These are phyloP conservation scores for Margarornis squamiger DNA, from an alignment of 2,797 vertebrate genomes.

Conservation along the genomic window DNA sequence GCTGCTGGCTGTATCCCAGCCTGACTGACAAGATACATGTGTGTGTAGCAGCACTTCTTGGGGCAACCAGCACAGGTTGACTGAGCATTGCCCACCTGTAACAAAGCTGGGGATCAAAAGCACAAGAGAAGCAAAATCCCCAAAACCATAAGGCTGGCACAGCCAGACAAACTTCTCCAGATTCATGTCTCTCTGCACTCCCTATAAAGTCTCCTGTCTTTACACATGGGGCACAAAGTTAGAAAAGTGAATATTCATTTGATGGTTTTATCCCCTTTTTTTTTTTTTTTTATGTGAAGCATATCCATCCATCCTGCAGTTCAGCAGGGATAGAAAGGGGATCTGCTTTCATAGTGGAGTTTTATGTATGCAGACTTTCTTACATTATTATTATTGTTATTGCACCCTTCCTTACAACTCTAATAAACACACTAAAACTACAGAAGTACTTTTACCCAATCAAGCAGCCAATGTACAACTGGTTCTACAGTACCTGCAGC, in stretches of 20 bases:
- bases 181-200: background rate
- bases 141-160: background rate
- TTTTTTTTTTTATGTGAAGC: background rate
- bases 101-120: background rate
- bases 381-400: background rate
- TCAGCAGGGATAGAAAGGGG: background rate
- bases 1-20: background rate
- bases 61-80: background rate
- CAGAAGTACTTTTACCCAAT: background rate
- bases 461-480: rapidly evolving
- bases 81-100: rapidly evolving
- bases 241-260: background rate
- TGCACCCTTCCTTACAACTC: background rate
- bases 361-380: background rate
- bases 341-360: background rate
- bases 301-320: background rate
- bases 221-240: background rate
- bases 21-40: background rate
- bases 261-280: background rate
- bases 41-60: background rate
- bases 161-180: background rate
- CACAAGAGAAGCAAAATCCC: background rate
- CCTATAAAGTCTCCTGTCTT: background rate
- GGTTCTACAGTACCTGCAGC: background rate
- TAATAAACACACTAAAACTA: background rate